These are phyloP conservation scores for Myiotriccus ornatus DNA, from an alignment of 2,797 vertebrate genomes.

Conservation along the genomic window DNA sequence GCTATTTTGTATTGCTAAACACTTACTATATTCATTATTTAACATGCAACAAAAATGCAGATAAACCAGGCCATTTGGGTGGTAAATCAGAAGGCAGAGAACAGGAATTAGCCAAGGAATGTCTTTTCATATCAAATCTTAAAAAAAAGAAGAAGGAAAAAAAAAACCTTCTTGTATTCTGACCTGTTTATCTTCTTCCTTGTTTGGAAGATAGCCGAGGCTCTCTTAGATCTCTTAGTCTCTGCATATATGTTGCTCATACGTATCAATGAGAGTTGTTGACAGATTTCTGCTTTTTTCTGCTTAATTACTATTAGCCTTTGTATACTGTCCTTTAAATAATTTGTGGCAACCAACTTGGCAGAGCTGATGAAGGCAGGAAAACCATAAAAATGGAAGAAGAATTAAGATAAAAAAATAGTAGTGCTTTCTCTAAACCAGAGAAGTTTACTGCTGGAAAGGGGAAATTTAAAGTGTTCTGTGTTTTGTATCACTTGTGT, in stretches of 20 bases:
- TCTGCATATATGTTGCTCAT: background rate
- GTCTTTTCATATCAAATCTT: conserved; percentile 1
- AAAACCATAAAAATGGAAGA: background rate
- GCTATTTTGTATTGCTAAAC: conserved; percentile 37
- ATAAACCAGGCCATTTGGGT: conserved; percentile 32
- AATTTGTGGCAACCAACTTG: background rate
- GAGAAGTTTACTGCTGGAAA: background rate
- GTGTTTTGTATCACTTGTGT: background rate
- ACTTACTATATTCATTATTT: conserved; percentile 46
- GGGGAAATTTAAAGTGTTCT: background rate
- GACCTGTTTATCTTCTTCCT: background rate
- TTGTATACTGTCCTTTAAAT: background rate
- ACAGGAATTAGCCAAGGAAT: background rate
- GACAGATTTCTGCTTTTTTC: background rate
- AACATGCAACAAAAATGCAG: conserved; percentile 24
- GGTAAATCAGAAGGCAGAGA: conserved; percentile 15
- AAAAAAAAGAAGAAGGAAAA: background rate
- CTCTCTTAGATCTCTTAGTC: background rate
- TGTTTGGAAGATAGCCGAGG: background rate
- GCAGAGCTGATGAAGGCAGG: background rate
- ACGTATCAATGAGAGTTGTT: background rate
- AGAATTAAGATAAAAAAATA: background rate
- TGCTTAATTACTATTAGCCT: background rate
- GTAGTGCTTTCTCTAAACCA: background rate
- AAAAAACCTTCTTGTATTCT: background rate